Base-by-base conservation (phyloP, 2,797 vertebrate genomes). In the Passerculus sandwichensis region DNA sequence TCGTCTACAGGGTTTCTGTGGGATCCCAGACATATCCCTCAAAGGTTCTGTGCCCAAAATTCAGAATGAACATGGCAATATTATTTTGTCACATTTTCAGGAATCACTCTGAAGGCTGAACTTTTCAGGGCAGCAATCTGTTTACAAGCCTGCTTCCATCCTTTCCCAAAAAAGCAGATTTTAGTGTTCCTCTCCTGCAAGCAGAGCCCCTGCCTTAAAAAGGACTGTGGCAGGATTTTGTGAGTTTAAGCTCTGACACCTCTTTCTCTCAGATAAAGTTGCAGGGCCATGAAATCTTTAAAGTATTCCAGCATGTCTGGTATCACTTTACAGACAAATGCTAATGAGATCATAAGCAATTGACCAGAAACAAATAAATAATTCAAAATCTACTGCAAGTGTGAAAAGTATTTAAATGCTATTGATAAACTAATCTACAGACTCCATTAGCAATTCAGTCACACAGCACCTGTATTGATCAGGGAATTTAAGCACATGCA, bases 371-470 rank as follows among this genome's bases (percentile, higher is more conserved):
- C 97, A 96, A 98, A 98, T 99, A 98, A 99, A 99, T 99, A 98
- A 99, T 99, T 98, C 98, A 99, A 97, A 94, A 89, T 97, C 98
- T 98, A 98, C 98, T 98, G 98, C 98, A 97, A 97, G 97, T 98
- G 98, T 98, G 97, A 98, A 98, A 98, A 98, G 98, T 99, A 99
- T 99, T 99, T 99, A 99, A 99, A 99, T 98, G 98, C 97, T 99
- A 99, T 99, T 98, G 99, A 99, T 98, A 97, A 98, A 98, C 97
- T 98, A 98, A 99, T 99, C 98, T 98, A 98, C 97, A 97, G 93
- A 88, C 97, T 97, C 97, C 95, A 97, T 98, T 98, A 98, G 97
- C 98, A 98, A 98, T 99, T 98, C 98, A 98, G 98, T 98, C 98
- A 96, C 97, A 98, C 96, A 98, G 97, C 97, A 96, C 97, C 97